These are phyloP conservation scores for Ochlodes sylvanus DNA, from an alignment of 2,888 invertebrate genomes.

Conservation along the genomic window DNA sequence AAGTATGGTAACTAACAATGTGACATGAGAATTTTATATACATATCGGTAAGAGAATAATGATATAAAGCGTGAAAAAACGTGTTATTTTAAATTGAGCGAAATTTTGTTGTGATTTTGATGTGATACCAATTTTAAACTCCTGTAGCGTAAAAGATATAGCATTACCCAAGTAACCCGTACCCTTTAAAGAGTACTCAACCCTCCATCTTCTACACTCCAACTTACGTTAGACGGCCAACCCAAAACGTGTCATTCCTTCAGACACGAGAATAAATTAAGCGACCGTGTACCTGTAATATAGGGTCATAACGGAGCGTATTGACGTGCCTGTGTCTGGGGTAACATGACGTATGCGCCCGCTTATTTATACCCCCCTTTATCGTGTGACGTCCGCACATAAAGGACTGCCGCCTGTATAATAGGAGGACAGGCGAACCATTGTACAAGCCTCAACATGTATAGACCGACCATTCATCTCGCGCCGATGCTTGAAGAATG, in stretches of 20 bases:
- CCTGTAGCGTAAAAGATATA: too few relatives aligned
- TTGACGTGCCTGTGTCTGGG: constrained; percentile 50
- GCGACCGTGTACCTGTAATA: constrained; percentile 48
- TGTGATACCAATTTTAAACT: too few relatives aligned
- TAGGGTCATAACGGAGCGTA: constrained; percentile 54
- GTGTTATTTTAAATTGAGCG: too few relatives aligned
- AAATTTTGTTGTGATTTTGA: too few relatives aligned
- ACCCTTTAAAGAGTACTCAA: not conserved
- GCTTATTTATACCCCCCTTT: constrained; percentile 68
- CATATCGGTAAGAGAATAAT: too few relatives aligned
- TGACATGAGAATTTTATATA: too few relatives aligned
- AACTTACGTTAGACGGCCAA: constrained; percentile 30
- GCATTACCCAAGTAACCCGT: not conserved
- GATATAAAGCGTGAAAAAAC: too few relatives aligned
- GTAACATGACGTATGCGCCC: constrained; percentile 65
- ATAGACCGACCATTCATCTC: constrained; percentile 66
- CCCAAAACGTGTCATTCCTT: constrained; percentile 42
- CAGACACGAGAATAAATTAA: constrained; percentile 47
- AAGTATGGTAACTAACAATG: too few relatives aligned
- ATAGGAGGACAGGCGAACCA: constrained; percentile 68
- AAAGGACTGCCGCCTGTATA: constrained; percentile 71
- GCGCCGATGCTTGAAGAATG: constrained; percentile 59
- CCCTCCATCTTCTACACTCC: constrained; percentile 20
- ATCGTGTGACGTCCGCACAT: constrained; percentile 64
- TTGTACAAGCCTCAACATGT: constrained; percentile 62